phyloP scores from a whole-genome alignment of 2,797 vertebrate species.

The Emys orbicularis region DNA sequence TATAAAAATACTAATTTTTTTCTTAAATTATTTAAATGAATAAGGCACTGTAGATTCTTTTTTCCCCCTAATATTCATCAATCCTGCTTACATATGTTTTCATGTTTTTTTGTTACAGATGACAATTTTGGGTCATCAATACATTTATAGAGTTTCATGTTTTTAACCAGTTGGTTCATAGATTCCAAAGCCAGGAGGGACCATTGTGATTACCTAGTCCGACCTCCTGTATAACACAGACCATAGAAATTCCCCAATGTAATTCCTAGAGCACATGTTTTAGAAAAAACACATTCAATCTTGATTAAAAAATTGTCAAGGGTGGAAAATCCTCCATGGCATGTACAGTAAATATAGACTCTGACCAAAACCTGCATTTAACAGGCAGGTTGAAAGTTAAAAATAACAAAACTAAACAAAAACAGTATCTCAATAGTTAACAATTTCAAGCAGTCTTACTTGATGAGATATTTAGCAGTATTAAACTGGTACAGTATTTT shows the following conservation, averaged over 20 bases:
- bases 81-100: background rate
- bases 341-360: background rate
- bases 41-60: background rate
- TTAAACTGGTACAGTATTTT: background rate
- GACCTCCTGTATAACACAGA: background rate
- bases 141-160: background rate
- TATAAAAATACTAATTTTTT: background rate
- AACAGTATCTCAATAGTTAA: background rate
- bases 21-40: background rate
- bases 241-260: background rate
- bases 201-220: background rate
- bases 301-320: background rate
- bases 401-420: background rate
- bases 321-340: background rate
- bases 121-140: background rate
- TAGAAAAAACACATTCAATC: background rate
- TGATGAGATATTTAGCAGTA: background rate
- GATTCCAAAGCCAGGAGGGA: background rate
- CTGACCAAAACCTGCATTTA: background rate
- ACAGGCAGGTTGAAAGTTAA: background rate
- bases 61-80: background rate
- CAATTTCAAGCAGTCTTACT: background rate
- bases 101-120: background rate
- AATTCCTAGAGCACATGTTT: background rate
- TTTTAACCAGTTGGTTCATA: background rate